Evolutionary conservation across 2,888 invertebrate genomes (phyloP), one percentile per base, ranked within the genome.

Genomic region (Pammene fasciana): DNA sequence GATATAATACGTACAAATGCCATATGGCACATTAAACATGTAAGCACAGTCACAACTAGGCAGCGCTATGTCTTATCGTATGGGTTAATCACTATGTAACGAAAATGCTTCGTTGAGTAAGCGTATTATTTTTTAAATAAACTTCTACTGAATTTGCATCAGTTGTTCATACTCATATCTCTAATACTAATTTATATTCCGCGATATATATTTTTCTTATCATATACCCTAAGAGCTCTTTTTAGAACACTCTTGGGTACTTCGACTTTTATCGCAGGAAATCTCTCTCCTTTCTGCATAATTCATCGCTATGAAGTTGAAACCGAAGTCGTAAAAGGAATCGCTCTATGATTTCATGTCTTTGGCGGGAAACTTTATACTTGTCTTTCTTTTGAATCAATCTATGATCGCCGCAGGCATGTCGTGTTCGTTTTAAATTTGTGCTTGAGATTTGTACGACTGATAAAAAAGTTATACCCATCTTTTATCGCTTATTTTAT

Each of bases 261-360:
- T 90, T 87, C 90, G 89, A 89, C 86, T 91, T 90, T 91, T 91
- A 91, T 91, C 90, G 85, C 83, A 86, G 88, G 86, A 91, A 91
- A 91, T 91, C 91, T 89, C 86, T 89, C 90, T 89, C 85, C 87
- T 89, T 85, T 90, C 90, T 90, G 90, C 91, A 92, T 92, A 91
- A 92, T 92, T 92, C 92, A 92, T 91, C 85, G 89, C 86, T 88
- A 87, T 89, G 90, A 90, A 92, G 92, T 92, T 91, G 91, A 91
- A 92, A 92, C 90, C 90, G 86, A 89, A 88, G 89, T 90, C 91
- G 91, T 92, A 92, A 92, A 92, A 90, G 91, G 90, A 92, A 92
- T 92, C 90, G 90, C 86, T 91, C 90, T 91, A 91, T 91, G 91
- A 92, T 92, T 91, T 89, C 90, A 88, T 90, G 88, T 90, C 89